Percentiles rank a stretch among this genome's conserved stretches.
phyloP scores from a whole-genome alignment of 1,140 invertebrate genomes.

The Zelostemma sp. region DNA sequence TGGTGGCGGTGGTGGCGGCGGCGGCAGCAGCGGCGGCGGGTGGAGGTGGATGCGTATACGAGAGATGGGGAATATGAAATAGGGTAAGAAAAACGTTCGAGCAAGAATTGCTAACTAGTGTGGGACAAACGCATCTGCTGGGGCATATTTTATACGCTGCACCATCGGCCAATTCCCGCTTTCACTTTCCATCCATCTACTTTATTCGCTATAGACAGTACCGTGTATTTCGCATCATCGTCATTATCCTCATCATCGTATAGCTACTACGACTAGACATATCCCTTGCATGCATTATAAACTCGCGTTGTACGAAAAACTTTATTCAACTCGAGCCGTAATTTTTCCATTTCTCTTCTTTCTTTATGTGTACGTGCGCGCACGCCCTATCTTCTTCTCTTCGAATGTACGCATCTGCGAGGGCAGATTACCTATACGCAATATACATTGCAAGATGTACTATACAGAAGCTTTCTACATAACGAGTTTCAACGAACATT shows the following conservation, averaged over 20 bases:
- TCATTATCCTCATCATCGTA: too few species aligned
- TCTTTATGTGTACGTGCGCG: too few species aligned
- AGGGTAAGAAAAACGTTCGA: slow-evolving; percentile 44
- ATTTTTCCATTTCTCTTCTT: not conserved
- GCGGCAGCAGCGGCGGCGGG: too few species aligned
- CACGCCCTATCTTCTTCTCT: too few species aligned
- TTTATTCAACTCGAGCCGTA: too few species aligned
- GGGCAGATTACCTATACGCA: too few species aligned
- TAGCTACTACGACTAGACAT: slow-evolving; percentile 11
- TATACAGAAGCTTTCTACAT: not conserved
- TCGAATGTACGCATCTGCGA: not conserved
- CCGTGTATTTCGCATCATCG: slow-evolving; percentile 31
- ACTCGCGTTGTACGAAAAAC: too few species aligned
- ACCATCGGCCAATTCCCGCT: slow-evolving; percentile 34
- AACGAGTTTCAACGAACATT: slow-evolving; percentile 1
- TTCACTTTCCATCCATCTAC: slow-evolving; percentile 28
- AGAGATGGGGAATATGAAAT: slow-evolving; percentile 41
- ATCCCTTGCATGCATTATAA: not conserved
- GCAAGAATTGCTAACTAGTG: slow-evolving; percentile 68
- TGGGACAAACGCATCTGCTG: slow-evolving; percentile 67
- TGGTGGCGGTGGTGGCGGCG: too few species aligned
- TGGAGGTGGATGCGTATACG: slow-evolving; percentile 44
- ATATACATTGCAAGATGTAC: too few species aligned
- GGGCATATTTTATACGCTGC: slow-evolving; percentile 66
- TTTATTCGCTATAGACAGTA: slow-evolving; percentile 32